Evolutionary conservation across 2,888 invertebrate genomes (phyloP).

Genomic region (Oligia fasciuncula): DNA sequence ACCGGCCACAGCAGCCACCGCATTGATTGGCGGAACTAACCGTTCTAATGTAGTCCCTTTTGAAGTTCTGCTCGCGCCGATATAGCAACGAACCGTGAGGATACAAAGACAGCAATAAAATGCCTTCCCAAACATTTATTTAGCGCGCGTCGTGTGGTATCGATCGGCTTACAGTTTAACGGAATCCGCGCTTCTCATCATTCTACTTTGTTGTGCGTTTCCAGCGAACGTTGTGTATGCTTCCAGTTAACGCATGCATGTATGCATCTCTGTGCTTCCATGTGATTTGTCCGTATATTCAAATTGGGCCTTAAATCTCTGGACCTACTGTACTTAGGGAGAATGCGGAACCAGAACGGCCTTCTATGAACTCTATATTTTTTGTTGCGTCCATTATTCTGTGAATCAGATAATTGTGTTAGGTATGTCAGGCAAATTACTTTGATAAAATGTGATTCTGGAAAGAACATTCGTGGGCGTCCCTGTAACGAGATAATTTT

Average conservation of each 20-base stretch:
- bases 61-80: conserved; percentile 21
- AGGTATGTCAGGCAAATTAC: conserved; percentile 2
- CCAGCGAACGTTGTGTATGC: conserved; percentile 65
- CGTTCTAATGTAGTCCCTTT: conserved; percentile 22
- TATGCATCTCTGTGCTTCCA: conserved; percentile 63
- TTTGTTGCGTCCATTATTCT: conserved; percentile 44
- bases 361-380: conserved; percentile 46
- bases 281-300: conserved; percentile 64
- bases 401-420: conserved; percentile 40
- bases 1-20: not conserved
- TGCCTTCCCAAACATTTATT: conserved; percentile 61
- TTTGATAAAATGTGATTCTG: conserved; percentile 8
- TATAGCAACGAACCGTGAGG: conserved; percentile 19
- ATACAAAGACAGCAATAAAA: conserved; percentile 56
- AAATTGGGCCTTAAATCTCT: conserved; percentile 58
- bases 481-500: not conserved
- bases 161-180: conserved; percentile 76
- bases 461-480: not conserved
- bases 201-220: conserved; percentile 72
- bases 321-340: conserved; percentile 52
- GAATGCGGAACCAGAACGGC: conserved; percentile 54
- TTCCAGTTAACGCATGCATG: conserved; percentile 63
- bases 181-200: conserved; percentile 75
- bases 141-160: conserved; percentile 66
- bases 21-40: conserved; percentile 24